Base-by-base conservation (phyloP, 1,140 invertebrate species). In the Hyles euphorbiae region DNA sequence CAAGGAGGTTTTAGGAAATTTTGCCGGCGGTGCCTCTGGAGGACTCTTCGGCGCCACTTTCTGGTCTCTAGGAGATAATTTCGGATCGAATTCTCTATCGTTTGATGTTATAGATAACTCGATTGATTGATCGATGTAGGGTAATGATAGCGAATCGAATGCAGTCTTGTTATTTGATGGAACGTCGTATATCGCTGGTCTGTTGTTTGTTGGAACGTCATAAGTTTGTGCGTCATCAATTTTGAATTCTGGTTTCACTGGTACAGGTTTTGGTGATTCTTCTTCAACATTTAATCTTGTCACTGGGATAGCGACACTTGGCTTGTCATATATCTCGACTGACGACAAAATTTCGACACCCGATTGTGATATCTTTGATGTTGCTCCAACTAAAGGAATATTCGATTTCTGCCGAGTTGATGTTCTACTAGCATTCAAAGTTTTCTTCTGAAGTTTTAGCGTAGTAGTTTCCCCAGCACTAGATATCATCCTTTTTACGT, bases 401-500 rank as follows among this genome's bases (percentile, higher is more conserved):
- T 90, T 89, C 44, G 81, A 86, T 62, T 72, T 74, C 7, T 68
- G 73, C 56, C 89, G 76, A 4, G 70, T 81, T 1, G 87, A 89
- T 7, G 82, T 80, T 72, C 85, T 82, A 3, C 72, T 75, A 52
- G 81, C 70, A 48, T 63, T 74, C 49, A 83, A 60, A 56, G 76
- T 78, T 87, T 90, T 83, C 83, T 88, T 80, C 77, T 90, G 74
- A 66, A 81, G 76, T 60, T 88, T 89, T 12, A 88, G 58, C 7
- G 85, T 78, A 1, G 79, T 82, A 3, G 88, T 86, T 57, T 91
- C 90, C 5, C 89, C 82, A 5, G 91, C 90, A 72, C 90, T 88
- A 2, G 89, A 90, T 54, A 92, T 80, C 77, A 92, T 91, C 64
- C 91, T 83, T 76, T 91, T 91, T 3, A 92, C 91, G 67, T 91